Evolutionary conservation across 2,113 vertebrate genomes (phyloP).

Genomic region (Gnathonemus longibarbis): DNA sequence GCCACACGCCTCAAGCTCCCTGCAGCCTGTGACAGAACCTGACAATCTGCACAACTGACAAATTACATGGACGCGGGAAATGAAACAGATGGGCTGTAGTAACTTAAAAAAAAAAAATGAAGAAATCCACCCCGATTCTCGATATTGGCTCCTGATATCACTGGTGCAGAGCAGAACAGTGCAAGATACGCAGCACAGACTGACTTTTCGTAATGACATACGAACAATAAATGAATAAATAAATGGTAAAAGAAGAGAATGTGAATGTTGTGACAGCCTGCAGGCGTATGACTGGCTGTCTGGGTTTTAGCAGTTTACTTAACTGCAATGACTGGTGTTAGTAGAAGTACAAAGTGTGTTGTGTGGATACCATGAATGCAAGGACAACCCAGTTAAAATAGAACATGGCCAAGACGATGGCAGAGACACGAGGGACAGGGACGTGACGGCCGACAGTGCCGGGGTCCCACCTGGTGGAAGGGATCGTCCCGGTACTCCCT

Average conservation of each 20-base stretch:
- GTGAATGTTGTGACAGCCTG: not conserved
- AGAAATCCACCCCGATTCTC: not conserved
- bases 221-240: not conserved
- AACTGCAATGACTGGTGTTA: not conserved
- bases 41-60: not conserved
- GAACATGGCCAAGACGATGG: not conserved
- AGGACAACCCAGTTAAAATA: not conserved
- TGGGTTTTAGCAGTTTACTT: not conserved
- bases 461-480: conserved; percentile 82
- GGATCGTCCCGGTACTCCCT: conserved; percentile 95
- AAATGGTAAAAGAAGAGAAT: not conserved
- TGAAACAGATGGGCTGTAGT: not conserved
- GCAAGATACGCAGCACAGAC: not conserved
- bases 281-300: not conserved
- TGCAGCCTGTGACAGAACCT: not conserved
- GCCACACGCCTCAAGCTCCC: not conserved
- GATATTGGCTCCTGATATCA: not conserved
- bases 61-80: not conserved
- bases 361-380: not conserved
- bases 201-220: not conserved
- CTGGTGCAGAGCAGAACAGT: not conserved
- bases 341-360: not conserved
- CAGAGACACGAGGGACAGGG: not conserved
- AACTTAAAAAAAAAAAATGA: not conserved
- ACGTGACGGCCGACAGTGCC: not conserved